Evolutionary conservation across 2,888 invertebrate species (phyloP), one percentile per base, ranked within the genome.

Genomic region (Agelastica alni): DNA sequence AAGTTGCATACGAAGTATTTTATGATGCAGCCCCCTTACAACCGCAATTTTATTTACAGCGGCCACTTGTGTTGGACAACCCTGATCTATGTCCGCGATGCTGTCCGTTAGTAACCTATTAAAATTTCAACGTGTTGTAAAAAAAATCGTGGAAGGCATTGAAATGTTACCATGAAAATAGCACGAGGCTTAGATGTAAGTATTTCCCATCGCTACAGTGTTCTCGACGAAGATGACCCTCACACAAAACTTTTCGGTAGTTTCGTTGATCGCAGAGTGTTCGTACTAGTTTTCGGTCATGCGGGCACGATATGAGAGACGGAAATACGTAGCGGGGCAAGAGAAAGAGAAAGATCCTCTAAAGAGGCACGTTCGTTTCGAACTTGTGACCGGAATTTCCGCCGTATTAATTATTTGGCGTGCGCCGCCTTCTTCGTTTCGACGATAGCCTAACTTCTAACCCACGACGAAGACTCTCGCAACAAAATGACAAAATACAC

Each of bases 401-500:
- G 44, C 42, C 36, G 32, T 53, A 47, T 53, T 53, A 34, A 45
- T 39, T 26, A 47, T 47, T 47, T 46, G 22, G 52, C 41, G 41
- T 37, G 42, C 43, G 43, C n/a, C n/a, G n/a, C 17, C 51, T 43
- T 32, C 39, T 14, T 32, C 26, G 3, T 22, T 18, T 4, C 13
- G 18, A 36, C 18, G 37, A 37, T 44, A 17, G 37, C 9, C 6
- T 26, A 26, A 26, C 26, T 9, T n/a, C n/a, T n/a, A n/a, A n/a
- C n/a, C n/a, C n/a, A n/a, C n/a, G n/a, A n/a, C n/a, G n/a, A n/a
- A n/a, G n/a, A n/a, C n/a, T n/a, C n/a, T n/a, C n/a, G n/a, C n/a
- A n/a, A n/a, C n/a, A n/a, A n/a, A n/a, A n/a, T n/a, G n/a, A n/a
- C n/a, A n/a, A n/a, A n/a, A n/a, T n/a, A n/a, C n/a, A n/a, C n/a